phyloP scores from a whole-genome alignment of 2,888 invertebrate genomes.

The Stramonita haemastoma region DNA sequence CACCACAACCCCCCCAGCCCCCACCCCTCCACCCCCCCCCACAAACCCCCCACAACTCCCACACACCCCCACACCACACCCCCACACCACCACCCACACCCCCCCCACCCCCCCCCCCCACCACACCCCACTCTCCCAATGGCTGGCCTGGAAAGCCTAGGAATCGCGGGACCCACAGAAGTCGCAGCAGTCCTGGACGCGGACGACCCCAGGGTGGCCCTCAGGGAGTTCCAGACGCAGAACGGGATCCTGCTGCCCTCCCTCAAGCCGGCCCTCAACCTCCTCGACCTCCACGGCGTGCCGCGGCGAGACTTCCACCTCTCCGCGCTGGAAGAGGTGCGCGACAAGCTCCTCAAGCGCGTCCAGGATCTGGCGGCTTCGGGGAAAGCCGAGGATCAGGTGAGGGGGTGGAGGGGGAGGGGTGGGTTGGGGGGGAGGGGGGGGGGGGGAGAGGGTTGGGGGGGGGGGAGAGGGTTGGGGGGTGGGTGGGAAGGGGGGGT shows the following conservation, averaged over 20 bases:
- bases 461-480: too few relatives aligned
- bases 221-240: constrained; percentile 95
- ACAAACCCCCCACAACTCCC: too few relatives aligned
- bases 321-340: constrained; percentile 80
- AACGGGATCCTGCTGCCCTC: constrained; percentile 85
- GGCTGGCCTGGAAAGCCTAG: constrained; percentile 85
- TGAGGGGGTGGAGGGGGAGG: neutral
- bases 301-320: constrained; percentile 95
- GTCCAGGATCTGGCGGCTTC: constrained; percentile 63
- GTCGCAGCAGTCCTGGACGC: constrained; percentile 95
- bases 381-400: constrained; percentile 78
- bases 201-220: constrained; percentile 97
- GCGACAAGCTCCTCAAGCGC: constrained; percentile 68
- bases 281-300: constrained; percentile 95
- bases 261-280: constrained; percentile 93
- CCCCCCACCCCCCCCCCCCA: neutral
- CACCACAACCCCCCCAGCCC: too few relatives aligned
- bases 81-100: neutral
- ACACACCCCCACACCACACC: too few relatives aligned
- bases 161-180: constrained; percentile 91
- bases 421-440: too few relatives aligned
- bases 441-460: too few relatives aligned
- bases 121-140: neutral
- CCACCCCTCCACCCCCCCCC: too few relatives aligned
- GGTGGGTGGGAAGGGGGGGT: too few relatives aligned